Base-by-base conservation (phyloP, 2,888 invertebrate genomes). In the Cylindroiulus punctatus region DNA sequence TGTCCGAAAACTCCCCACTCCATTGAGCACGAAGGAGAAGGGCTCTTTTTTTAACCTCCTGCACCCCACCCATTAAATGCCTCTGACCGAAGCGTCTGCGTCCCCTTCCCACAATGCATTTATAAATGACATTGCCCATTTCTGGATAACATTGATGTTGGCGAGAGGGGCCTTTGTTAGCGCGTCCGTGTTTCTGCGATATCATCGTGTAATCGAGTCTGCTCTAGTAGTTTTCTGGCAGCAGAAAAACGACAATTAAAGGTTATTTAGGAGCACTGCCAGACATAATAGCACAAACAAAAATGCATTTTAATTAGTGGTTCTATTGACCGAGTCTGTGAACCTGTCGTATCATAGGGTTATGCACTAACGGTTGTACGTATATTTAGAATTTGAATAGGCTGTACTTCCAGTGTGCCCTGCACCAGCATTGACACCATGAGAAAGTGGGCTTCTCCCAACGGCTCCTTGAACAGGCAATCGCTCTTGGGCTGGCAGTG, bases 91-190 rank as follows among this genome's bases (percentile, higher is more conserved):
- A 36, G 36, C 83, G 36, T 36, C 40, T 83, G n/a, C 83, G 26
- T 83, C 42, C 44, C 81, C 26, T 83, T 22, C 83, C 44, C 42
- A 44, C 40, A 40, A 83, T 83, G 40, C 83, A 83, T 83, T 83
- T 83, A 44, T 83, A 83, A 83, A 83, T 83, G 83, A 44, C 26
- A 83, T 83, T 83, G 83, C 32, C 40, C 83, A 40, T 40, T 26
- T 40, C 40, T 40, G 22, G 40, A 83, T 83, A 83, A 40, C 40
- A 83, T 83, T 12, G 44, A 36, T 44, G 36, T 42, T 36, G 7
- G 12, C 83, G 2, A 40, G 22, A 42, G 17, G 42, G 44, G 83
- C 26, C 44, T 83, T 44, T 83, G 83, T 83, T 83, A 14, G 83
- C 17, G 3, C 5, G 40, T 83, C n/a, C 83, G 12, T 40, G 83